A percentile compares a stretch with the other conserved stretches of the same genome.
phyloP scores from a whole-genome alignment of 2,888 invertebrate genomes.

The Lapara coniferarum region DNA sequence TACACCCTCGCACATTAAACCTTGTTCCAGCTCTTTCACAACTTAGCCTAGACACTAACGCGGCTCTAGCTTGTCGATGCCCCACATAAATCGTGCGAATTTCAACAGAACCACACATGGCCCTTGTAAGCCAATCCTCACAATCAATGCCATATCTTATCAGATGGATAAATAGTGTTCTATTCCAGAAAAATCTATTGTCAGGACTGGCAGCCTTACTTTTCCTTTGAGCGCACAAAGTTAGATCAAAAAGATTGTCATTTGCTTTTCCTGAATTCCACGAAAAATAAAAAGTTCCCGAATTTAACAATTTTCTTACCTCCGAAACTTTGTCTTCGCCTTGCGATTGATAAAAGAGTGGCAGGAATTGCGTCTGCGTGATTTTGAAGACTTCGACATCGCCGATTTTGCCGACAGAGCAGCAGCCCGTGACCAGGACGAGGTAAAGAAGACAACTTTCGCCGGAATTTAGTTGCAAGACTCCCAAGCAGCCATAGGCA shows the following conservation, averaged over 20 bases:
- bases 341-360: slow-evolving; percentile 89
- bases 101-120: slow-evolving; percentile 99
- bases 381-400: slow-evolving; percentile 98
- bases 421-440: slow-evolving; percentile 97
- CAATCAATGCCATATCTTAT: slow-evolving; percentile 96
- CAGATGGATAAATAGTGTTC: slow-evolving; percentile 96
- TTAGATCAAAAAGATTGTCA: slow-evolving; percentile 91
- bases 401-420: slow-evolving; percentile 97
- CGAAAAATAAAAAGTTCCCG: slow-evolving; percentile 99
- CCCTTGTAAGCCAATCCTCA: slow-evolving; percentile 94
- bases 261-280: slow-evolving; percentile 85
- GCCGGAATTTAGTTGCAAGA: slow-evolving; percentile 93
- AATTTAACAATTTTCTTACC: slow-evolving; percentile 94
- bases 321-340: slow-evolving; percentile 85
- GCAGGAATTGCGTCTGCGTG: slow-evolving; percentile 95
- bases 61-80: slow-evolving; percentile 95
- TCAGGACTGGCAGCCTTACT: slow-evolving; percentile 92
- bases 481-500: slow-evolving; percentile 98
- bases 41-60: slow-evolving; percentile 97
- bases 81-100: slow-evolving; percentile 99
- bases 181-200: slow-evolving; percentile 99
- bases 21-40: slow-evolving; percentile 99
- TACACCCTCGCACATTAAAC: slow-evolving; percentile 99
- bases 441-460: slow-evolving; percentile 94
- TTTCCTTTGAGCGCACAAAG: slow-evolving; percentile 95